phyloP scores from a whole-genome alignment of 2,113 vertebrate genomes.

The Ochotona princeps region DNA sequence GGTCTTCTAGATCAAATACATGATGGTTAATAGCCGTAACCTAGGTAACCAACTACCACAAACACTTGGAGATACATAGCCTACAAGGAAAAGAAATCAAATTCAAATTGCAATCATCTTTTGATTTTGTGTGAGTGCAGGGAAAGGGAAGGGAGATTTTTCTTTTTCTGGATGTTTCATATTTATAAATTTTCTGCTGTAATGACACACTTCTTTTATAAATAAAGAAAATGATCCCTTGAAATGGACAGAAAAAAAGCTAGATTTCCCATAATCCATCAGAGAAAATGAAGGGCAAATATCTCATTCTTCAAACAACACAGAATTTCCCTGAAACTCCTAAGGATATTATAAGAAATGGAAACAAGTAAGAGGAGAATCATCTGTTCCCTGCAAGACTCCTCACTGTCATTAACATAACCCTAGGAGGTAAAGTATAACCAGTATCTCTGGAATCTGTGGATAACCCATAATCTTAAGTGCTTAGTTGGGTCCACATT shows the following conservation, averaged over 20 bases:
- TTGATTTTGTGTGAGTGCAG: neutral
- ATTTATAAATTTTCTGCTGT: constrained; percentile 27
- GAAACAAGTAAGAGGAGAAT: neutral
- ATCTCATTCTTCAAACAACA: neutral
- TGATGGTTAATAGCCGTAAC: neutral
- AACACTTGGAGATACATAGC: neutral
- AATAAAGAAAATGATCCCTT: constrained; percentile 31
- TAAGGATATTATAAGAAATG: neutral
- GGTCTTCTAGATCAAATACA: neutral
- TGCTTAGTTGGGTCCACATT: neutral
- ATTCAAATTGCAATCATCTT: neutral
- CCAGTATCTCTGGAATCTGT: neutral
- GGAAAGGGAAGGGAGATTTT: neutral
- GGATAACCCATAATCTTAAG: constrained; percentile 30
- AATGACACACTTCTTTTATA: neutral
- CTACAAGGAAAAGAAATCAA: neutral
- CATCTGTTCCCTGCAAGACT: neutral
- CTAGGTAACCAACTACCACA: neutral
- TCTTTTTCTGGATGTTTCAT: neutral
- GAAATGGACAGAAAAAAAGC: neutral
- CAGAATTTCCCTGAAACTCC: neutral
- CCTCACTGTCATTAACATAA: neutral
- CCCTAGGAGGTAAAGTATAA: neutral
- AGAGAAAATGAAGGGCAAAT: constrained; percentile 38
- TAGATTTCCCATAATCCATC: neutral